Conservation (phyloP, 2,888 invertebrate species). For the Pseudeuparius sepicola region DNA sequence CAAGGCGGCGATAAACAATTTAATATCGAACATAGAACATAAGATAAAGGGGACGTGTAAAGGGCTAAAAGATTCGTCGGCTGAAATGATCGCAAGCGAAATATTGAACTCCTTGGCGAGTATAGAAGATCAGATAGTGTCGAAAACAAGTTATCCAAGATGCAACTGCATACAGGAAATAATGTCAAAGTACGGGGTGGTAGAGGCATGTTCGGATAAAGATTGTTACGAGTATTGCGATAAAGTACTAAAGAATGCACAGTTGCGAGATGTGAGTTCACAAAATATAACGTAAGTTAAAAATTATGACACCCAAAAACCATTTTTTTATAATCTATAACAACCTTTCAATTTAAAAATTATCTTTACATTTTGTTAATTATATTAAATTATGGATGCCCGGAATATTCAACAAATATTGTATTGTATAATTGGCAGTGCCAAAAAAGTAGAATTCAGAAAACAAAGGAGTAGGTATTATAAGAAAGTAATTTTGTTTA, state of each 20-base stretch:
- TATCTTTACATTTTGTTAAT: background rate
- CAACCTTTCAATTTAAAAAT: background rate
- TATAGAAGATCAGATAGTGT: conserved; percentile 15
- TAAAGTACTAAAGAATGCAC: too few relatives aligned
- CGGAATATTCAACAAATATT: too few relatives aligned
- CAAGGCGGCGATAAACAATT: conserved; percentile 19
- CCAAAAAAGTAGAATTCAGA: too few relatives aligned
- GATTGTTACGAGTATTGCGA: too few relatives aligned
- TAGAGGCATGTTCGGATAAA: conserved; percentile 2
- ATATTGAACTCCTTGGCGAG: conserved; percentile 16
- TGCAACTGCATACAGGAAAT: conserved; percentile 21
- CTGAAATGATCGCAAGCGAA: conserved; percentile 15
- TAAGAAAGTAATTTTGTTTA: too few relatives aligned
- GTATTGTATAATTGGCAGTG: too few relatives aligned
- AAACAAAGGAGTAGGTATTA: too few relatives aligned
- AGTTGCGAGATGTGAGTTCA: too few relatives aligned
- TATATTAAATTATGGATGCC: background rate
- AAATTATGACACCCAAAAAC: too few relatives aligned
- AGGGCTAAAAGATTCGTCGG: background rate
- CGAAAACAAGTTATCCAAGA: conserved; percentile 9
- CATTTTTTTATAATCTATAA: background rate
- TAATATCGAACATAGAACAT: conserved; percentile 20
- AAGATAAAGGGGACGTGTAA: conserved; percentile 17
- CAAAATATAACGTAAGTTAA: too few relatives aligned
- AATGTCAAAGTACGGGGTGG: conserved; percentile 13